Evolutionary conservation across 1,140 invertebrate species (phyloP).

Genomic region (Ostrea edulis): DNA sequence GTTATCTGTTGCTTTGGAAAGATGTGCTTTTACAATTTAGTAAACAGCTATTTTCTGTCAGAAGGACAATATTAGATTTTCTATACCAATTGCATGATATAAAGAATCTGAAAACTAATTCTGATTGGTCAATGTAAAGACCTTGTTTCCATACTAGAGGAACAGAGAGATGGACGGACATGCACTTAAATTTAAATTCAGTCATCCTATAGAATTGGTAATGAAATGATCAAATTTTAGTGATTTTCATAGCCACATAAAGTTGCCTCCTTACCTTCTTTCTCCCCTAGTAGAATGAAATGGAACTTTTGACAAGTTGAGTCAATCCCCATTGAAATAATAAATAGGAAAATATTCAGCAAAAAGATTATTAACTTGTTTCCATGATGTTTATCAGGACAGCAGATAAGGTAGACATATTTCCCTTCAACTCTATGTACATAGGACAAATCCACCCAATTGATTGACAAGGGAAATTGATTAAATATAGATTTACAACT

Average conservation of each 20-base stretch:
- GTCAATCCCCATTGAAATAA: conserved; percentile 5
- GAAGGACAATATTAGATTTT: too few species aligned
- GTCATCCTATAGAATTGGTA: background rate
- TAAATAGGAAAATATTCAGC: conserved; percentile 18
- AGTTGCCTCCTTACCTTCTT: background rate
- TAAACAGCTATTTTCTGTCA: too few species aligned
- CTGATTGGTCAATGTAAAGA: too few species aligned
- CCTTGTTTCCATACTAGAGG: too few species aligned
- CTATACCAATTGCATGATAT: too few species aligned
- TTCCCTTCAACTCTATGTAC: conserved; percentile 32
- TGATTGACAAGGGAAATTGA: conserved; percentile 37
- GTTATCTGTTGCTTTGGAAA: too few species aligned
- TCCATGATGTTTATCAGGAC: background rate
- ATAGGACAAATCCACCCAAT: conserved; percentile 25
- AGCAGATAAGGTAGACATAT: conserved; percentile 28
- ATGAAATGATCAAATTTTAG: background rate
- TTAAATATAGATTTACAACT: background rate
- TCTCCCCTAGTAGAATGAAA: background rate
- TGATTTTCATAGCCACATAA: background rate
- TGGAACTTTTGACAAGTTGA: background rate
- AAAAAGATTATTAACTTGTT: conserved; percentile 14
- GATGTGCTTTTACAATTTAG: too few species aligned
- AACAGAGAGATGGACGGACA: too few species aligned
- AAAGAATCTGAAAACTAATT: too few species aligned
- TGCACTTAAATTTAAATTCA: too few species aligned